Evolutionary conservation across 2,888 invertebrate species (phyloP).

Genomic region (Oasisia sp.): DNA sequence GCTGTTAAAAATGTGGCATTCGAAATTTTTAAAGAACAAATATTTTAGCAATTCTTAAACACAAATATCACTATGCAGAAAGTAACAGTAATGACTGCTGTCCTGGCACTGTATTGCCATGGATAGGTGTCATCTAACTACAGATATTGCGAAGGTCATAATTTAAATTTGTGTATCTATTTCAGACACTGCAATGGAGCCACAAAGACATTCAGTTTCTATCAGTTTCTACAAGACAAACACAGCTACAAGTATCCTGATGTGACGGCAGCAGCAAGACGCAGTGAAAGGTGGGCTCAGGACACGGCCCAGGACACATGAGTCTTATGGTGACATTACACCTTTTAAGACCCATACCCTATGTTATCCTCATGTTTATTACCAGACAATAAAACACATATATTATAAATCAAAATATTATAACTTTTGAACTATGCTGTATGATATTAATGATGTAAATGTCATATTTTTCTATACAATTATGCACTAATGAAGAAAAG

Average conservation of each 20-base stretch:
- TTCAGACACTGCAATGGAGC: slow-evolving; percentile 28
- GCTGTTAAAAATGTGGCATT: background rate
- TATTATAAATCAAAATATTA: background rate
- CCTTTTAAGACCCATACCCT: background rate
- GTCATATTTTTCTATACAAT: background rate
- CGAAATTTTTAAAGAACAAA: background rate
- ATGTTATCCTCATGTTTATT: background rate
- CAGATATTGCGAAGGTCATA: background rate
- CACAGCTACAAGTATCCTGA: slow-evolving; percentile 54
- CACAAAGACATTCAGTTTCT: slow-evolving; percentile 46
- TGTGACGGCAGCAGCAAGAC: slow-evolving; percentile 70
- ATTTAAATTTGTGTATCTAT: background rate
- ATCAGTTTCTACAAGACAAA: slow-evolving; percentile 47
- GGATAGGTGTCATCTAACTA: background rate
- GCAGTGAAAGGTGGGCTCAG: slow-evolving; percentile 69
- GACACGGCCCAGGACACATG: too few species aligned
- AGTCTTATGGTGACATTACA: background rate
- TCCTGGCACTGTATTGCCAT: too few species aligned
- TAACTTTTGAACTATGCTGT: background rate
- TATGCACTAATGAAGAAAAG: background rate
- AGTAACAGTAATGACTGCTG: too few species aligned
- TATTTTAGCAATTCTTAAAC: background rate
- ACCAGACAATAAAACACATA: background rate
- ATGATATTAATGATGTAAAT: background rate
- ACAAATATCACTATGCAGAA: too few species aligned